phyloP scores from a whole-genome alignment of 2,113 vertebrate species.

The Strix aluco region DNA sequence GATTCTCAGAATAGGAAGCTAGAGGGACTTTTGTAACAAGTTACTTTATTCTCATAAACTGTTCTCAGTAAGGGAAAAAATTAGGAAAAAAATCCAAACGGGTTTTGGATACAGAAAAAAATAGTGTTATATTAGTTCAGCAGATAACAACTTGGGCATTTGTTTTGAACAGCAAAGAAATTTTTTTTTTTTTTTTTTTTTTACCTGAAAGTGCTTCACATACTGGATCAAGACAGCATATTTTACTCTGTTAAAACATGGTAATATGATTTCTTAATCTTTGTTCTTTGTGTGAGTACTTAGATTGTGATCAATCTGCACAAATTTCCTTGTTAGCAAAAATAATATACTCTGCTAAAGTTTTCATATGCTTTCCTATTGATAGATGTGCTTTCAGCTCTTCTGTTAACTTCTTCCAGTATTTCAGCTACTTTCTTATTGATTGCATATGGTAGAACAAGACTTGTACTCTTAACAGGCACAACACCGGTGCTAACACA shows the following conservation, averaged over 20 bases:
- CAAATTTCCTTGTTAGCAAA: background rate
- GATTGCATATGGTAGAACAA: background rate
- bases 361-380: background rate
- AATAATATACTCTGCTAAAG: background rate
- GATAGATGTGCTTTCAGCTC: background rate
- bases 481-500: background rate
- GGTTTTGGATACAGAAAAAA: background rate
- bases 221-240: background rate
- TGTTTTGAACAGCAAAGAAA: background rate
- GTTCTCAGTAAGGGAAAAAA: background rate
- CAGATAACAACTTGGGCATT: background rate
- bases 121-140: background rate
- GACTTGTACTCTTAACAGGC: background rate
- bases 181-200: background rate
- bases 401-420: background rate
- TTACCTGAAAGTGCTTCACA: background rate
- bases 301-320: background rate
- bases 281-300: background rate
- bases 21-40: background rate
- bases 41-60: background rate
- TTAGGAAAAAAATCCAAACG: background rate
- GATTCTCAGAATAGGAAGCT: background rate
- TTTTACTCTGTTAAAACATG: background rate
- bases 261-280: background rate
- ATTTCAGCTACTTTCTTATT: background rate